Base-by-base conservation (phyloP, 2,797 vertebrate species). In the Choloepus didactylus region DNA sequence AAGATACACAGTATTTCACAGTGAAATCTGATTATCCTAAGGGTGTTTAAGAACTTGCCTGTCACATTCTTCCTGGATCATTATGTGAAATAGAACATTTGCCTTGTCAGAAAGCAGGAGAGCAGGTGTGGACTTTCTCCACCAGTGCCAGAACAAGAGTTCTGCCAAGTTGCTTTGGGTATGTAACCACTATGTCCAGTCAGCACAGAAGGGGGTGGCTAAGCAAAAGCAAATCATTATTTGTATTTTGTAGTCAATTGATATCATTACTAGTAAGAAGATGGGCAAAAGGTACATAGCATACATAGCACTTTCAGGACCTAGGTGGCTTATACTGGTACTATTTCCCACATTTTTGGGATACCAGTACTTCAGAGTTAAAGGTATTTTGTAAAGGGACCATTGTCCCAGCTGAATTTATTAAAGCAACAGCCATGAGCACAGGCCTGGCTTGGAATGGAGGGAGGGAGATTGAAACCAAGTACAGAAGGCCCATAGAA, bases 1-100 rank as follows among this genome's bases (percentile, higher is more conserved):
- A 94, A 84, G 15, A 29, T 60, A 4, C 21, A 9, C 56, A 21
- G 9, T 56, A 60, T 54, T 64, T 44, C 84, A 23, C 41, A 69
- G 18, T 92, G 49, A 87, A 84, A 87, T 12, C 31, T 79, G n/a
- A 38, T 41, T 89, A 85, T 31, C 27, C n/a, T 72, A 69, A 87
- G 59, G 4, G 9, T 67, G 23, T 77, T 73, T 81, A 87, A 89
- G 79, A 89, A 80, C 15, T 49, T 93, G 15, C 56, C 56, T 27
- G 11, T 79, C 69, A 76, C 19, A 44, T 69, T 75, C 73, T 69
- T 70, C 41, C 60, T 49, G 49, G 35, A 75, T 69, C 12, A 31
- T 27, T 27, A 2, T 95, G 72, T 91, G 69, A 84, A 92, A 25
- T 10, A 31, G 62, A 87, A 9, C 60, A 49, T 66, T 38, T 85